Conservation (phyloP, 2,888 invertebrate genomes). For the Hipparchia sbordonii region DNA sequence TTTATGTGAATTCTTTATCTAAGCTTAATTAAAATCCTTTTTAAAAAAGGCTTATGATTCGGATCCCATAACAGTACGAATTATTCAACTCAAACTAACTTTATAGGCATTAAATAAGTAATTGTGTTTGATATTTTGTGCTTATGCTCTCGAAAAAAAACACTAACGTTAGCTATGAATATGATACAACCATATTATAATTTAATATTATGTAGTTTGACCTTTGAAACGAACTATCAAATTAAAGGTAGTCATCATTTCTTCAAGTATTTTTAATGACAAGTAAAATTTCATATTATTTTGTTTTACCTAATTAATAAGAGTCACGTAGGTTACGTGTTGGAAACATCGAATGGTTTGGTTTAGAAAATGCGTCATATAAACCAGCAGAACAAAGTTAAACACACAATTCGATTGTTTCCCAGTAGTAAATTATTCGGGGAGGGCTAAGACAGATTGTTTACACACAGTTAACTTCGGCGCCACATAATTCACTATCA, state of each 20-base stretch:
- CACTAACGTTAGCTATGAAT: not conserved
- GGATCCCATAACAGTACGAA: too few species aligned
- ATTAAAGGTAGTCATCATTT: not conserved
- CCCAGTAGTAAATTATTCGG: constrained; percentile 18
- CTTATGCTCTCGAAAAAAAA: not conserved
- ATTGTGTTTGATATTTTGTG: too few species aligned
- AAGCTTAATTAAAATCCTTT: too few species aligned
- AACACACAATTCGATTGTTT: constrained; percentile 24
- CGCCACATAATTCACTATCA: constrained; percentile 21
- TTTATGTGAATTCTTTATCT: too few species aligned
- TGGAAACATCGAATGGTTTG: not conserved
- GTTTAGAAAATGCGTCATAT: constrained; percentile 18
- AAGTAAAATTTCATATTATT: not conserved
- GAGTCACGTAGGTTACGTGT: not conserved
- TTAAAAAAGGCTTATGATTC: too few species aligned
- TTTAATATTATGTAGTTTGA: not conserved
- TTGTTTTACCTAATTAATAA: not conserved
- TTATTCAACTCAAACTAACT: too few species aligned
- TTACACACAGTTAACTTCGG: constrained; percentile 17
- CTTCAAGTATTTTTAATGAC: not conserved
- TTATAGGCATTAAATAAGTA: too few species aligned
- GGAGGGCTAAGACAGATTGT: constrained; percentile 15
- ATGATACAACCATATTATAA: not conserved
- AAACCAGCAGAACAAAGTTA: constrained; percentile 8
- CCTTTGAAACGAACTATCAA: not conserved